These are phyloP conservation scores for Lutraria rhynchaena DNA, from an alignment of 1,140 invertebrate species.

Conservation along the genomic window DNA sequence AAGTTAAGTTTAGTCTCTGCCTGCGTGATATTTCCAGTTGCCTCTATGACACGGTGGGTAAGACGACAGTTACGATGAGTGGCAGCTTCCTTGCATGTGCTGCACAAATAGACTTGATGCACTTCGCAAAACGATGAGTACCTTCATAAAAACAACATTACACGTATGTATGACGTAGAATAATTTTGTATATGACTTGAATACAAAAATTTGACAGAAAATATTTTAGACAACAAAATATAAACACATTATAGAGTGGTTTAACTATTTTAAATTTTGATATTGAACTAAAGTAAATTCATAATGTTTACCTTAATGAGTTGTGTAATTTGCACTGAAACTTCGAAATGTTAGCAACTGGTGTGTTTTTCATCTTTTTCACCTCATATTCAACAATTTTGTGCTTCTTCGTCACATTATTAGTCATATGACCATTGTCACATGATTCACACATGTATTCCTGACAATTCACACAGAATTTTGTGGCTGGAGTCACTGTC, in stretches of 20 bases:
- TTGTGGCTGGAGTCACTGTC: slow-evolving; percentile 16
- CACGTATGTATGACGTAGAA: no score
- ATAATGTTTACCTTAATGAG: slow-evolving; percentile 27
- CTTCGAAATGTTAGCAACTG: slow-evolving; percentile 45
- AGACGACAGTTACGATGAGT: slow-evolving; percentile 40
- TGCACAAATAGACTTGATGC: slow-evolving; percentile 44
- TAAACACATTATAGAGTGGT: not conserved
- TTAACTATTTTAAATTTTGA: slow-evolving; percentile 4
- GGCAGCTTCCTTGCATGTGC: slow-evolving; percentile 21
- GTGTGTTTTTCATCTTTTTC: slow-evolving; percentile 50
- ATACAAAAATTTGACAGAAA: no score
- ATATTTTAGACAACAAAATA: not conserved
- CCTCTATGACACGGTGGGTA: slow-evolving; percentile 30
- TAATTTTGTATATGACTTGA: not conserved
- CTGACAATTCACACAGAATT: slow-evolving; percentile 43
- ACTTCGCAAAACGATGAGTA: slow-evolving; percentile 44
- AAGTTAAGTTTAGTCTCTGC: slow-evolving; percentile 51
- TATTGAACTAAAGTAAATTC: no score
- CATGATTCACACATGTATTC: slow-evolving; percentile 37
- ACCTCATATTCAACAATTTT: slow-evolving; percentile 31
- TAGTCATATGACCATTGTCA: not conserved
- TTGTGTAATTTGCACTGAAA: slow-evolving; percentile 50
- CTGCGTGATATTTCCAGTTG: slow-evolving; percentile 41
- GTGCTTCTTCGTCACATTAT: slow-evolving; percentile 16
- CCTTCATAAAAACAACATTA: no score